phyloP scores from a whole-genome alignment of 2,888 invertebrate genomes.

The Xestia ashworthii region DNA sequence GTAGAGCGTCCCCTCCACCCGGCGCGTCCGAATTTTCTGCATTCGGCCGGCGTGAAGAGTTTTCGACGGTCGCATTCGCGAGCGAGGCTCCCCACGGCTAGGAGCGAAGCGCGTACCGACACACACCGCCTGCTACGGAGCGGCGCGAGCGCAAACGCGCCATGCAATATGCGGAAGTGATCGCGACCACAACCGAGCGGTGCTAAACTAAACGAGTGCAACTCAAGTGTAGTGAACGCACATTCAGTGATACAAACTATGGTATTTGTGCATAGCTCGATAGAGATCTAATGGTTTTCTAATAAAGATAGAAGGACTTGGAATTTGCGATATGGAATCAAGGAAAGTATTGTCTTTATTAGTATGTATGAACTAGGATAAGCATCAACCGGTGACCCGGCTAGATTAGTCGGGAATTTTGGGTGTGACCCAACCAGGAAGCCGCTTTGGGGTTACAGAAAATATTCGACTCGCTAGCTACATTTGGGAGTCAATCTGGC shows the following conservation, averaged over 20 bases:
- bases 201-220: slow-evolving; percentile 79
- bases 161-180: slow-evolving; percentile 90
- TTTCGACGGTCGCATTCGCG: slow-evolving; percentile 90
- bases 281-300: slow-evolving; percentile 85
- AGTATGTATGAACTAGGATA: slow-evolving; percentile 46
- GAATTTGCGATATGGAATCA: slow-evolving; percentile 87
- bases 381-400: slow-evolving; percentile 15
- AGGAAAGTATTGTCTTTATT: slow-evolving; percentile 87
- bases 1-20: slow-evolving; percentile 90
- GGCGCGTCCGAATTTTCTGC: slow-evolving; percentile 90
- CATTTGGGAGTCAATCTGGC: slow-evolving; percentile 78
- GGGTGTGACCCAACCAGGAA: slow-evolving; percentile 75
- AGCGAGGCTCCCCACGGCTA: slow-evolving; percentile 87
- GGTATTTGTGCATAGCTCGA: slow-evolving; percentile 85
- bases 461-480: slow-evolving; percentile 74
- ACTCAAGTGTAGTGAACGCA: slow-evolving; percentile 86
- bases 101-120: slow-evolving; percentile 83
- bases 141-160: slow-evolving; percentile 78
- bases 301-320: slow-evolving; percentile 85
- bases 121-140: slow-evolving; percentile 76
- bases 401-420: slow-evolving; percentile 50
- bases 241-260: slow-evolving; percentile 88
- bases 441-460: slow-evolving; percentile 66
- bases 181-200: slow-evolving; percentile 77
- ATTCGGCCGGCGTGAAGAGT: slow-evolving; percentile 88